phyloP scores from a whole-genome alignment of 1,140 invertebrate species.

The Hylaeus volcanicus region DNA sequence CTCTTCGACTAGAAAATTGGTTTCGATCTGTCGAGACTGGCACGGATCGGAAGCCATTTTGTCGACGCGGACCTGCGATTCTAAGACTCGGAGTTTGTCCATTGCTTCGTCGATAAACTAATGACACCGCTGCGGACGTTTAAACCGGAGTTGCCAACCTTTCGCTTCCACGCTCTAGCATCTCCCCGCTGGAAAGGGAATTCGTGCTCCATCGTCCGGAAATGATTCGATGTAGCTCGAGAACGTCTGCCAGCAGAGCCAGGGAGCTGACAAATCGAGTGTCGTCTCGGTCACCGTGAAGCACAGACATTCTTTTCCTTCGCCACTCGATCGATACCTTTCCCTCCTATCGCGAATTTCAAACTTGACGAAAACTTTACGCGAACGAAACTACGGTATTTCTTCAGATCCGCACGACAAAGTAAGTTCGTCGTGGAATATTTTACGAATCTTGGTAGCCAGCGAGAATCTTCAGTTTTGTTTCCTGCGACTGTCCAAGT shows the following conservation, averaged over 20 bases:
- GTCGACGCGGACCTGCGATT: conserved; percentile 3
- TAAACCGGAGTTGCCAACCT: conserved; percentile 1
- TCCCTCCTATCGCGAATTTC: background rate
- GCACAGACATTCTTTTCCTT: conserved; percentile 45
- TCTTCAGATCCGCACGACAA: no score
- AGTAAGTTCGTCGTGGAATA: no score
- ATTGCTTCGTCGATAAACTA: conserved; percentile 6
- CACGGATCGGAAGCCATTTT: background rate
- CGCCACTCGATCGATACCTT: conserved; percentile 48
- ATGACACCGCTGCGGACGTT: conserved; percentile 19
- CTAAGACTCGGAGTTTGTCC: background rate
- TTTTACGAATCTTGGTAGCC: no score
- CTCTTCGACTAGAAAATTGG: no score
- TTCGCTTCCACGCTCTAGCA: conserved; percentile 16
- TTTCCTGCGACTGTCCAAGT: no score
- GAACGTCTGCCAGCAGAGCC: conserved; percentile 54
- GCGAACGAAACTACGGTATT: background rate
- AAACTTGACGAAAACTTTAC: conserved; percentile 4
- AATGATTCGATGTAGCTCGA: conserved; percentile 64
- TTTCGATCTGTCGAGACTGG: background rate
- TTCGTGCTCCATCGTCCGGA: conserved; percentile 68
- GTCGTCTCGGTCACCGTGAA: conserved; percentile 56
- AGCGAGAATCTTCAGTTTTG: no score
- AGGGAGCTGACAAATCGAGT: conserved; percentile 66
- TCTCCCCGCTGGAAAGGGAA: conserved; percentile 45